A percentile compares a stretch with the other conserved stretches of the same genome.
phyloP scores from a whole-genome alignment of 2,113 vertebrate genomes.

The Sturnira hondurensis region DNA sequence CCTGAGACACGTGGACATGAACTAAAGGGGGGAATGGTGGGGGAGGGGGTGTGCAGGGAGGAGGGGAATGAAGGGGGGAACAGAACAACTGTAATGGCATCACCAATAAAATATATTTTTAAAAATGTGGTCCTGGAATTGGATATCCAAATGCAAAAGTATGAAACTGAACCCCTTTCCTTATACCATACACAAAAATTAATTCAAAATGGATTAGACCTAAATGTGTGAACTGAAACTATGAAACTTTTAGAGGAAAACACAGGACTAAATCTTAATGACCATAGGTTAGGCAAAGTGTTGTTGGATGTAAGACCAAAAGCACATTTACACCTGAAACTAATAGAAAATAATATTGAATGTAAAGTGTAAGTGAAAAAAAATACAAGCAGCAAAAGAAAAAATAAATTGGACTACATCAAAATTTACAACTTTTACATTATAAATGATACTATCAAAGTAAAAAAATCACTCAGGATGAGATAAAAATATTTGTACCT shows the following conservation, averaged over 20 bases:
- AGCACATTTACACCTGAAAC: not conserved
- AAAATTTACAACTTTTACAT: not conserved
- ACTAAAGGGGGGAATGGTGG: too few species aligned
- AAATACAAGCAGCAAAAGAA: not conserved
- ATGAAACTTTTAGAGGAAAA: not conserved
- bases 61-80: too few species aligned
- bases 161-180: not conserved
- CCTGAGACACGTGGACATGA: too few species aligned
- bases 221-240: not conserved
- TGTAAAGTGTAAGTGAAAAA: not conserved
- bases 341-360: not conserved
- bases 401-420: not conserved
- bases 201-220: not conserved
- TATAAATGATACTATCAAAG: not conserved
- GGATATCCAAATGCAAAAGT: not conserved
- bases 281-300: not conserved
- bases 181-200: not conserved
- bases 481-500: not conserved
- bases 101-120: too few species aligned
- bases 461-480: not conserved
- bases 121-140: not conserved
- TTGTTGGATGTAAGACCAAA: not conserved
- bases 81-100: too few species aligned
- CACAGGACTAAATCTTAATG: not conserved
- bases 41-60: too few species aligned